A percentile compares a stretch with the other conserved stretches of the same genome.
phyloP scores from a whole-genome alignment of 2,797 vertebrate species.

The Pygocentrus nattereri region DNA sequence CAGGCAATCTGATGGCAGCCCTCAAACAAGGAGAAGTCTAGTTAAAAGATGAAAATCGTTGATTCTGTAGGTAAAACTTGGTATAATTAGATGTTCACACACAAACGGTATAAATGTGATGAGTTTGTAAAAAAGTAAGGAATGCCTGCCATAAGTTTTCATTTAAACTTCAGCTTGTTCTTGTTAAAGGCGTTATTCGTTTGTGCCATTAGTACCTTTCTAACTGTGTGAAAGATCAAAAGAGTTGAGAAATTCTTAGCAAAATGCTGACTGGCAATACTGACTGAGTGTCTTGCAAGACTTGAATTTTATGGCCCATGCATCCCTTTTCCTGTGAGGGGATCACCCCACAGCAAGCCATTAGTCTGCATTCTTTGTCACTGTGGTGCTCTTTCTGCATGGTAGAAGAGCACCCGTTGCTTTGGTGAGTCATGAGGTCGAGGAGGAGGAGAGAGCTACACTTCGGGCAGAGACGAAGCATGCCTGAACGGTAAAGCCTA shows the following conservation, averaged over 20 bases:
- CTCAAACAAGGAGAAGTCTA: neutral
- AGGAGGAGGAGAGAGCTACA: constrained; percentile 23
- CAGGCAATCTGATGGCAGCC: neutral
- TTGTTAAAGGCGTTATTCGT: constrained; percentile 4
- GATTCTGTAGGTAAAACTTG: neutral
- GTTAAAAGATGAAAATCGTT: neutral
- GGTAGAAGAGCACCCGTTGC: constrained; percentile 39
- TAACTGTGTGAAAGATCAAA: constrained; percentile 28
- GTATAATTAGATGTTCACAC: neutral
- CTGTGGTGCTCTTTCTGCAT: constrained; percentile 44
- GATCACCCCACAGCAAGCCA: constrained; percentile 45
- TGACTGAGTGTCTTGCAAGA: constrained; percentile 38
- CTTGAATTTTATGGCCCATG: constrained; percentile 54
- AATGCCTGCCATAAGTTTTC: neutral
- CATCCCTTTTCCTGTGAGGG: constrained; percentile 41
- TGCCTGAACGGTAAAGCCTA: constrained; percentile 37
- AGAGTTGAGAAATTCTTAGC: neutral
- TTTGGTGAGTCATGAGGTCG: constrained; percentile 56
- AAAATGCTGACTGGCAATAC: constrained; percentile 31
- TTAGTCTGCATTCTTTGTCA: constrained; percentile 56
- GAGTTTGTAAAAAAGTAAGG: neutral
- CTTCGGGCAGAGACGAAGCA: constrained; percentile 38
- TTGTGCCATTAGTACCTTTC: neutral
- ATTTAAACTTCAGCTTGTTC: neutral
- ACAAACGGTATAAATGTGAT: neutral